phyloP scores from a whole-genome alignment of 2,797 vertebrate species.

The Jordanella pulchra region DNA sequence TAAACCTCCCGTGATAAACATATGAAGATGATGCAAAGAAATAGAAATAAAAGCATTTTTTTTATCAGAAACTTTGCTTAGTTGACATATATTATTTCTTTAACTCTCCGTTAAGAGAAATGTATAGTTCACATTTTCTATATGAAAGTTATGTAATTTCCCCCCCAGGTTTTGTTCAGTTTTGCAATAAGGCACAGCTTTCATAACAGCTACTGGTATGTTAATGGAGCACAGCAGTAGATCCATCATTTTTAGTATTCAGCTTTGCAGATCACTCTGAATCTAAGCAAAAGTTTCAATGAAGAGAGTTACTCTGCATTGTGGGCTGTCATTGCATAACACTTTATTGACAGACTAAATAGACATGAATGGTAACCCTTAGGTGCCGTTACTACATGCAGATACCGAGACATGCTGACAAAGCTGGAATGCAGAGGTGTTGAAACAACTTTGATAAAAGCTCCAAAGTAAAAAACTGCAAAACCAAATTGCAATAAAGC shows the following conservation, averaged over 20 bases:
- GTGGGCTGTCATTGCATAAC: background rate
- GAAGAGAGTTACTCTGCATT: background rate
- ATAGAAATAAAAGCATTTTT: background rate
- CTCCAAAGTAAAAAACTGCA: background rate
- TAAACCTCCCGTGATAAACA: background rate
- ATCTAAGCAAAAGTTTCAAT: background rate
- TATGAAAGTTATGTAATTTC: constrained; percentile 9
- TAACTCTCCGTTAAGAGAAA: background rate
- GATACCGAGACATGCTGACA: background rate
- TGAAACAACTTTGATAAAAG: background rate
- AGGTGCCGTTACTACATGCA: background rate
- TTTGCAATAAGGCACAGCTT: constrained; percentile 3
- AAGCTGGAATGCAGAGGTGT: background rate
- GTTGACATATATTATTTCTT: background rate
- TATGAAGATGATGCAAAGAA: background rate
- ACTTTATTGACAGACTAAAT: constrained; percentile 1
- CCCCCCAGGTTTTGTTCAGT: background rate
- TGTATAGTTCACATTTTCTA: constrained; percentile 2
- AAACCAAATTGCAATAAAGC: background rate
- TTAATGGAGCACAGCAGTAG: background rate
- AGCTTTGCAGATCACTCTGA: background rate
- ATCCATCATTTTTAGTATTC: background rate
- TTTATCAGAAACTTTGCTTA: background rate
- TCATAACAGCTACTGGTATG: constrained; percentile 16
- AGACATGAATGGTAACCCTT: background rate